phyloP scores from a whole-genome alignment of 2,113 vertebrate genomes.

The Canis aureus region DNA sequence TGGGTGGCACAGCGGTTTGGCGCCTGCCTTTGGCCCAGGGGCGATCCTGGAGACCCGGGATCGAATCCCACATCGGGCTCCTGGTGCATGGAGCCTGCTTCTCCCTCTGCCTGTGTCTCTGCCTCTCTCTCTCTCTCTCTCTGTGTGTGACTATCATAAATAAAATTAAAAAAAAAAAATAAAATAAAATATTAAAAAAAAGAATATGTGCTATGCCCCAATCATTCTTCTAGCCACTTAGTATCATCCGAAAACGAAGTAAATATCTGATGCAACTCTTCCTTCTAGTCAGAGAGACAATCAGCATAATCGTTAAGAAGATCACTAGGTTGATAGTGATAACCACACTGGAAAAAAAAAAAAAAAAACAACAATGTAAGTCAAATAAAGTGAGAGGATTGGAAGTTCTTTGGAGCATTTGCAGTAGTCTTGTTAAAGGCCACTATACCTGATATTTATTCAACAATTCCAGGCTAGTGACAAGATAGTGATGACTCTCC shows the following conservation, averaged over 20 bases:
- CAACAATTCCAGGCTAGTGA: not conserved
- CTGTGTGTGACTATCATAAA: too few species aligned
- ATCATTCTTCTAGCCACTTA: not conserved
- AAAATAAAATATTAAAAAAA: too few species aligned
- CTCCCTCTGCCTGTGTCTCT: too few species aligned
- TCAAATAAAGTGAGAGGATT: not conserved
- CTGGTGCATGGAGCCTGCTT: too few species aligned
- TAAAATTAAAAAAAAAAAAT: too few species aligned
- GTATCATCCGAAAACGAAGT: not conserved
- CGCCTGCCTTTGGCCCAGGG: too few species aligned
- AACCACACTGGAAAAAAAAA: not conserved
- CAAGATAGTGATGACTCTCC: not conserved
- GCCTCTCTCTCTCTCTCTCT: too few species aligned
- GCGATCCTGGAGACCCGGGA: too few species aligned
- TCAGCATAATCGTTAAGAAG: not conserved
- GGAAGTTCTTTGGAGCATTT: not conserved
- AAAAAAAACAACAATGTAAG: not conserved
- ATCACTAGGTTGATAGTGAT: not conserved
- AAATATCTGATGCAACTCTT: not conserved
- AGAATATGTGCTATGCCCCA: not conserved
- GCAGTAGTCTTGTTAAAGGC: not conserved
- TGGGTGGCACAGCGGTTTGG: too few species aligned
- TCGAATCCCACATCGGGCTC: too few species aligned
- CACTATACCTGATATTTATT: not conserved
- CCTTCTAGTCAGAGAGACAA: not conserved